These are phyloP conservation scores for Chloroceryle inda DNA, from an alignment of 2,797 vertebrate genomes.

Conservation along the genomic window DNA sequence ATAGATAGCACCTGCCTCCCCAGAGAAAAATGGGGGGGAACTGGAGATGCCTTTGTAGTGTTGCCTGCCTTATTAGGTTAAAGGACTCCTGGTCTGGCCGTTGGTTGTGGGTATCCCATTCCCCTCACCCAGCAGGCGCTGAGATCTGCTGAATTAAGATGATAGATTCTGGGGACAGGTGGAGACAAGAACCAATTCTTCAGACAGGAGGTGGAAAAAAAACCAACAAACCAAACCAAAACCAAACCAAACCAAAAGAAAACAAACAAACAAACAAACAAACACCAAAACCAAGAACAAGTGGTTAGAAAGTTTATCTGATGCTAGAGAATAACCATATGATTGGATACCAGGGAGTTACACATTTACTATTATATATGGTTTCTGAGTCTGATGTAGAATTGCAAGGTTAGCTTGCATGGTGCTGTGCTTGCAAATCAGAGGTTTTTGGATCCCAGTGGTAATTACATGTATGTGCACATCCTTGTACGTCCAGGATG, in stretches of 20 bases:
- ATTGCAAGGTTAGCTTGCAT: background rate
- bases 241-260: too few relatives aligned
- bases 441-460: background rate
- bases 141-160: conserved; percentile 42
- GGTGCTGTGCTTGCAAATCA: accelerated
- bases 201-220: background rate
- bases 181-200: background rate
- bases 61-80: conserved; percentile 32
- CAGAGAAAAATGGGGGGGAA: background rate
- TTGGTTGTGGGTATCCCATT: background rate
- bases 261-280: background rate
- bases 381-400: background rate
- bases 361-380: background rate
- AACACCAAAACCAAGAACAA: too few relatives aligned
- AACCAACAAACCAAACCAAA: too few relatives aligned
- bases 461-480: background rate
- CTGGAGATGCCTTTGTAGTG: conserved; percentile 29
- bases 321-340: background rate
- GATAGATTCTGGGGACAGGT: conserved; percentile 45
- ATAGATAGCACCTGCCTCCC: conserved; percentile 7
- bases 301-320: background rate
- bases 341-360: background rate
- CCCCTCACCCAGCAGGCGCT: conserved; percentile 18
- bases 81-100: background rate
- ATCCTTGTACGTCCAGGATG: background rate